A percentile compares a stretch with the other conserved stretches of the same genome.
These are phyloP conservation scores for Physeter macrocephalus DNA, from an alignment of 2,113 vertebrate genomes.

Conservation along the genomic window DNA sequence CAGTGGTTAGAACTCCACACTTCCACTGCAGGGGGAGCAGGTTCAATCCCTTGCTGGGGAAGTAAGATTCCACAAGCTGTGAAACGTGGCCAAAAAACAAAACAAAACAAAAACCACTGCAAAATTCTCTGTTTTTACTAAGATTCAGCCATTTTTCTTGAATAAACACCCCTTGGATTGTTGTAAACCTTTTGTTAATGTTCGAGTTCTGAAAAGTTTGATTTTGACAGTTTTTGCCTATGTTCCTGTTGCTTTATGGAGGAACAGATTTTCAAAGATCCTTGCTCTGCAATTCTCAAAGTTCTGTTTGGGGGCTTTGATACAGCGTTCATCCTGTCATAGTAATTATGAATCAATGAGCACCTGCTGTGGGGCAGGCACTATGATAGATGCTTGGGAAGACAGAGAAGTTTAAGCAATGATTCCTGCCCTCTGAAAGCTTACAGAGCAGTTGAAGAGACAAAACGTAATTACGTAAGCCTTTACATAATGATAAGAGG, in stretches of 20 bases:
- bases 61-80: background rate
- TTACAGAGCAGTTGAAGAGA: background rate
- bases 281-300: background rate
- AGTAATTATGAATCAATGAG: background rate
- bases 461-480: background rate
- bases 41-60: background rate
- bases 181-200: background rate
- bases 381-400: background rate
- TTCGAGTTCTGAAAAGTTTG: conserved; percentile 18
- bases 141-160: background rate
- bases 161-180: background rate
- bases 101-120: background rate
- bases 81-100: background rate
- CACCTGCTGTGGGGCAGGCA: background rate
- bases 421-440: background rate
- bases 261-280: background rate
- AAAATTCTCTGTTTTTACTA: background rate
- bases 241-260: background rate
- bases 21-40: background rate
- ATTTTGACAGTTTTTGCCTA: background rate
- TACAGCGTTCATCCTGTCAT: background rate
- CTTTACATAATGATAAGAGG: background rate
- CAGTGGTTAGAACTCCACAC: background rate
- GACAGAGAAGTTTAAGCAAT: background rate
- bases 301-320: background rate